A percentile compares a stretch with the other conserved stretches of the same genome.
Evolutionary conservation across 1,140 invertebrate species (phyloP).

Genomic region (Steinernema feltiae): DNA sequence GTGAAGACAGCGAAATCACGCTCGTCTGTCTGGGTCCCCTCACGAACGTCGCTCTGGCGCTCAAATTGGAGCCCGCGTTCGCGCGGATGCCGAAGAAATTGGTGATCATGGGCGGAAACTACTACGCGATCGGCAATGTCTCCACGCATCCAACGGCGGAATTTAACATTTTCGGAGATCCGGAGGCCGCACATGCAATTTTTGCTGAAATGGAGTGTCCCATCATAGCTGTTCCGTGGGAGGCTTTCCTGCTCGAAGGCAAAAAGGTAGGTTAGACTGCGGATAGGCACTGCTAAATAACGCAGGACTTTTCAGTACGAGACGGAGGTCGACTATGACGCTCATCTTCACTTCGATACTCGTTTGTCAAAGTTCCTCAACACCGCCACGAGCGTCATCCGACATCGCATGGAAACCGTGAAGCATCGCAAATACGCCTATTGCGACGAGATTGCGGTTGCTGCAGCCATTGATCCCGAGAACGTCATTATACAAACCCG

Average conservation of each 20-base stretch:
- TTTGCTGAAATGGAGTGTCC: slow-evolving; percentile 80
- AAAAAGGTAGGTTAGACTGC: slow-evolving; percentile 18
- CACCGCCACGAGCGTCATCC: slow-evolving; percentile 39
- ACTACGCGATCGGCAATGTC: slow-evolving; percentile 66
- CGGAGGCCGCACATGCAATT: slow-evolving; percentile 73
- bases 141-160: slow-evolving; percentile 68
- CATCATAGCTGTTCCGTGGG: slow-evolving; percentile 54
- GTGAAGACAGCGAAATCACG: slow-evolving; percentile 62
- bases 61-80: slow-evolving; percentile 67
- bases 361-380: slow-evolving; percentile 46
- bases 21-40: slow-evolving; percentile 69
- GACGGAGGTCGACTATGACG: slow-evolving; percentile 46
- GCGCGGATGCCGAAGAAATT: slow-evolving; percentile 65
- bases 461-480: slow-evolving; percentile 45
- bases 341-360: slow-evolving; percentile 46
- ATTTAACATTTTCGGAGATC: slow-evolving; percentile 74
- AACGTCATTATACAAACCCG: slow-evolving; percentile 41
- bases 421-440: slow-evolving; percentile 39
- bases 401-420: slow-evolving; percentile 32
- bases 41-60: slow-evolving; percentile 71
- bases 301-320: slow-evolving; percentile 26
- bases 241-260: slow-evolving; percentile 48
- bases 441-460: slow-evolving; percentile 53
- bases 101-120: slow-evolving; percentile 73
- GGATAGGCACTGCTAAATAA: slow-evolving; percentile 24